Base-by-base conservation (phyloP, 1,140 invertebrate species). In the Stegodyphus dumicola region DNA sequence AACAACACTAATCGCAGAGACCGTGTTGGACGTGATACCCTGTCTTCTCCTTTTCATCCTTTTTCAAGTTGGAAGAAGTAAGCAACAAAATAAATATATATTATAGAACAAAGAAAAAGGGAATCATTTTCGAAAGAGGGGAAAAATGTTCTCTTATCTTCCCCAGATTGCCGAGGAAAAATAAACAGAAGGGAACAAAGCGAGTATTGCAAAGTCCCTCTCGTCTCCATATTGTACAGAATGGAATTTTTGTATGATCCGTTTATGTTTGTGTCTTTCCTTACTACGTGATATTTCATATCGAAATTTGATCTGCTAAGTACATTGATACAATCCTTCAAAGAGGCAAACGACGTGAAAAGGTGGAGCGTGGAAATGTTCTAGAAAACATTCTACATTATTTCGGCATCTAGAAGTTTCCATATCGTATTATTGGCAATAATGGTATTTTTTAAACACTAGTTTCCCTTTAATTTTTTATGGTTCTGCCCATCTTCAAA, bases 1-100 rank as follows among this genome's bases (percentile, higher is more conserved):
- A 79, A 79, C 65, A 79, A 79, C 65, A 79, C 77, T 79, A 79
- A 79, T 79, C 77, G 77, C 65, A 10, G 17, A 11, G 48, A 48
- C 49, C 53, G 65, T 69, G 65, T 67, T 48, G 67, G 48, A 79
- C 77, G 77, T 79, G 77, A 70, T 54, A 66, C 75, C n/a, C 66
- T 18, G 15, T 17, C n/a, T 67, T 67, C 65, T 48, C 54, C n/a
- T 65, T 65, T 33, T 33, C 33, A 33, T 33, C 33, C 33, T 33
- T 33, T 49, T 51, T 49, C 13, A n/a, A 65, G 60, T 77, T n/a
- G 51, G 17, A 77, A 56, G 56, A 77, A 65, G 49, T 51, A 13
- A 17, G 17, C 52, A 18, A 51, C n/a, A 17, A 33, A 75, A 56
- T 17, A 54, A 17, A 54, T n/a, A 54, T 6, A 75, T 18, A 13